A percentile compares a stretch with the other conserved stretches of the same genome.
phyloP scores from a whole-genome alignment of 2,113 vertebrate species.

The Orcinus orca region DNA sequence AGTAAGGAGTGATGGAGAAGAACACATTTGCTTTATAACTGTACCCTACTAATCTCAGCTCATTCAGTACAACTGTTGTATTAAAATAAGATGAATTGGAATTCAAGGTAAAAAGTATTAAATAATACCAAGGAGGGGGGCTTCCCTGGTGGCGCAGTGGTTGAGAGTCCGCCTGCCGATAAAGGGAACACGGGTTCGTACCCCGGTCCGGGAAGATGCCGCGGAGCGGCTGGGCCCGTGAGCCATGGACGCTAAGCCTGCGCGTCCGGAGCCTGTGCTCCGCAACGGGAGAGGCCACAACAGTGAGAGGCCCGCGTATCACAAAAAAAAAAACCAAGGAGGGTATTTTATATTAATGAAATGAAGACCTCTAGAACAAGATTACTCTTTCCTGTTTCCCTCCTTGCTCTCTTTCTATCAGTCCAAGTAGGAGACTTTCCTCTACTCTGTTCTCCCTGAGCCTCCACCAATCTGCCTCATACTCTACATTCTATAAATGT shows the following conservation, averaged over 20 bases:
- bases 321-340: background rate
- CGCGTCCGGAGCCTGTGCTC: too few relatives aligned
- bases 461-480: background rate
- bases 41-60: background rate
- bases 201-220: too few relatives aligned
- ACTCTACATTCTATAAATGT: background rate
- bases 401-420: background rate
- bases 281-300: too few relatives aligned
- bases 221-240: too few relatives aligned
- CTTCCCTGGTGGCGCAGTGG: too few relatives aligned
- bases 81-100: background rate
- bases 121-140: background rate
- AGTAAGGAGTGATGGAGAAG: background rate
- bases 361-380: background rate
- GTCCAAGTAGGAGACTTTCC: background rate
- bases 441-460: background rate
- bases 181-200: fast-evolving
- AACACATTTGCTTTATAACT: background rate
- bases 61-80: background rate
- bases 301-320: too few relatives aligned
- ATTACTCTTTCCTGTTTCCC: background rate
- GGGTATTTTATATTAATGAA: background rate
- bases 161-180: too few relatives aligned
- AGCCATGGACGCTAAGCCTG: too few relatives aligned
- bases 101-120: background rate